Percentiles rank a stretch among this genome's conserved stretches.
Evolutionary conservation across 2,888 invertebrate species (phyloP).

Genomic region (Lithodes maja): DNA sequence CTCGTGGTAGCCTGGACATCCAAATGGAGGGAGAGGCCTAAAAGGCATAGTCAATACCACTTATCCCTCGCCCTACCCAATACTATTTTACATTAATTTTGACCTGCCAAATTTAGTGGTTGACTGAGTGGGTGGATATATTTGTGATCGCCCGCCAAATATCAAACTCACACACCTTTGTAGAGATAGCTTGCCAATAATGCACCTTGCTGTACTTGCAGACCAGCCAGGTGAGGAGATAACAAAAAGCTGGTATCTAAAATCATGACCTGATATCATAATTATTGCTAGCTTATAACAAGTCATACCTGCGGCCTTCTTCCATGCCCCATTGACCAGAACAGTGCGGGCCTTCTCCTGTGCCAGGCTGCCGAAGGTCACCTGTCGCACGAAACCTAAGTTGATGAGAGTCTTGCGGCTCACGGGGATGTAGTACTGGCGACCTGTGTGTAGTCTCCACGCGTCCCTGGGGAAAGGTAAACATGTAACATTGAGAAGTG

Average conservation of each 20-base stretch:
- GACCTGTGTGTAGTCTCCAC: constrained; percentile 69
- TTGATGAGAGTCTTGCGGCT: constrained; percentile 67
- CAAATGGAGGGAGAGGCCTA: no score
- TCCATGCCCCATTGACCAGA: constrained; percentile 69
- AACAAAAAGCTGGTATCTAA: no score
- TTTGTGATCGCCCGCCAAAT: no score
- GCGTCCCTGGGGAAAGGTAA: constrained; percentile 52
- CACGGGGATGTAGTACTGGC: constrained; percentile 70
- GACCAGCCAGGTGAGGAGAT: no score
- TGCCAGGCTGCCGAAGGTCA: constrained; percentile 65
- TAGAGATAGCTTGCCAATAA: neutral
- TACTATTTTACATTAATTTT: no score
- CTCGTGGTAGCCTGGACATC: no score
- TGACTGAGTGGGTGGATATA: no score
- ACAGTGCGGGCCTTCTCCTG: constrained; percentile 65
- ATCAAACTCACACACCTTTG: no score
- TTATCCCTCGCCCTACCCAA: no score
- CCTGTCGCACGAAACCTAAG: constrained; percentile 69
- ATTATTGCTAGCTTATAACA: constrained; percentile 51
- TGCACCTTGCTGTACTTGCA: neutral
- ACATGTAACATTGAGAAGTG: neutral
- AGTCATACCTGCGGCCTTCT: constrained; percentile 66
- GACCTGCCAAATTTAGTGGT: no score
- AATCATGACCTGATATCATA: no score
- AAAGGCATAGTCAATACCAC: no score